phyloP scores from a whole-genome alignment of 35 echinoderm and acorn worm genomes.

The Acanthaster planci region DNA sequence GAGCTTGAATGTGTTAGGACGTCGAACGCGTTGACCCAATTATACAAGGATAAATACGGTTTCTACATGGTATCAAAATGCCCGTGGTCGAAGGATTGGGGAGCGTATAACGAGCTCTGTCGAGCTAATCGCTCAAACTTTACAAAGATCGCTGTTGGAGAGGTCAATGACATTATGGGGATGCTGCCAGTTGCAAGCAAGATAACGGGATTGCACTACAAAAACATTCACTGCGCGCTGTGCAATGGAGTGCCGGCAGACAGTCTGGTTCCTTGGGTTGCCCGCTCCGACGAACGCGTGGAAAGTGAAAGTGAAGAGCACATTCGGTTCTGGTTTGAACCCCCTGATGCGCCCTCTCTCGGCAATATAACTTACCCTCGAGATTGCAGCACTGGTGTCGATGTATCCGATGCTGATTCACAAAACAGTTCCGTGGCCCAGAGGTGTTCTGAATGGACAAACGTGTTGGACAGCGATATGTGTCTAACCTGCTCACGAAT shows the following conservation, averaged over 20 bases:
- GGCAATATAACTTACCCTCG: not conserved
- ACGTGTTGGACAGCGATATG: not conserved
- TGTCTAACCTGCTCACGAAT: not conserved
- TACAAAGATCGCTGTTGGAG: no score
- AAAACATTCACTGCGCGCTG: slow-evolving; percentile 22
- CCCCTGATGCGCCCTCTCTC: not conserved
- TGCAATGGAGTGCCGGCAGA: slow-evolving; percentile 4
- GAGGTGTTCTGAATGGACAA: no score
- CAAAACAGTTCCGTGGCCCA: not conserved
- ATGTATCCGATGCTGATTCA: not conserved
- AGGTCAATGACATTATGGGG: no score
- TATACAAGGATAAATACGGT: no score
- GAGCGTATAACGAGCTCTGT: no score
- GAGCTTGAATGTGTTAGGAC: no score
- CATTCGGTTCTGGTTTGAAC: not conserved
- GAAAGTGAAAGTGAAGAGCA: no score
- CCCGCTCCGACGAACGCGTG: not conserved
- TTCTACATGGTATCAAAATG: no score
- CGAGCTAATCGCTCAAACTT: no score
- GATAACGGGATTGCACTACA: not conserved
- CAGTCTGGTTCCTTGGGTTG: slow-evolving; percentile 2
- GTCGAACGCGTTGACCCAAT: no score
- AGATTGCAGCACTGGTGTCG: not conserved
- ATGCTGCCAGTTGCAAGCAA: no score
- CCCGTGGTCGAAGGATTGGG: no score